Percentiles rank a stretch among this genome's conserved stretches.
Evolutionary conservation across 2,113 vertebrate genomes (phyloP).

Genomic region (Solenodon paradoxus): DNA sequence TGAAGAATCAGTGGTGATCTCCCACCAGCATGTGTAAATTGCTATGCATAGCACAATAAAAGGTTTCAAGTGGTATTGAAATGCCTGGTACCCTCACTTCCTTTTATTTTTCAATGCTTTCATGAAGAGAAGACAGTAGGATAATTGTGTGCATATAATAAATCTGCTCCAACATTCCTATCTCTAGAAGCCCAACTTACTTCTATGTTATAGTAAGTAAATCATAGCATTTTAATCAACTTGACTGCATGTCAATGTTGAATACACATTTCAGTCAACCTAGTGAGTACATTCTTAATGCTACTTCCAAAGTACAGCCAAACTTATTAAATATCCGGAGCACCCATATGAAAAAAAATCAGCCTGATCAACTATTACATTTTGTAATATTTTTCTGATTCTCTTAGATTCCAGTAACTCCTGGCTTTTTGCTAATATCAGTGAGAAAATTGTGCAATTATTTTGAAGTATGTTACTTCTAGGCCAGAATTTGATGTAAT

Average conservation of each 20-base stretch:
- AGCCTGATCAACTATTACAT: neutral
- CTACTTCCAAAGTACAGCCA: neutral
- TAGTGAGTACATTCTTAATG: neutral
- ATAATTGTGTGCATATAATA: neutral
- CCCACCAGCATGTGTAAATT: neutral
- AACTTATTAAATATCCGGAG: neutral
- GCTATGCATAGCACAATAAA: neutral
- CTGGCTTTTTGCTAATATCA: neutral
- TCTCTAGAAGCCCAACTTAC: neutral
- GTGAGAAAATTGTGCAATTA: neutral
- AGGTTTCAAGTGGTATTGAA: neutral
- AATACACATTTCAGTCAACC: neutral
- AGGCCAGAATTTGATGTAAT: neutral
- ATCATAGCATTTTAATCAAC: neutral
- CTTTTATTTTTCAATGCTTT: neutral
- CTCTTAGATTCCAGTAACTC: neutral
- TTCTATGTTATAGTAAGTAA: neutral
- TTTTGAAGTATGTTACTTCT: neutral
- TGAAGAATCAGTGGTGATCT: neutral
- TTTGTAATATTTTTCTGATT: neutral
- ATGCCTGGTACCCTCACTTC: neutral
- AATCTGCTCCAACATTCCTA: neutral
- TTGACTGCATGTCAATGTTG: neutral
- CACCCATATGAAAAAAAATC: neutral
- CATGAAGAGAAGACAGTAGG: neutral